These are phyloP conservation scores for Probaryconus sp. DNA, from an alignment of 1,140 invertebrate genomes.

Conservation along the genomic window DNA sequence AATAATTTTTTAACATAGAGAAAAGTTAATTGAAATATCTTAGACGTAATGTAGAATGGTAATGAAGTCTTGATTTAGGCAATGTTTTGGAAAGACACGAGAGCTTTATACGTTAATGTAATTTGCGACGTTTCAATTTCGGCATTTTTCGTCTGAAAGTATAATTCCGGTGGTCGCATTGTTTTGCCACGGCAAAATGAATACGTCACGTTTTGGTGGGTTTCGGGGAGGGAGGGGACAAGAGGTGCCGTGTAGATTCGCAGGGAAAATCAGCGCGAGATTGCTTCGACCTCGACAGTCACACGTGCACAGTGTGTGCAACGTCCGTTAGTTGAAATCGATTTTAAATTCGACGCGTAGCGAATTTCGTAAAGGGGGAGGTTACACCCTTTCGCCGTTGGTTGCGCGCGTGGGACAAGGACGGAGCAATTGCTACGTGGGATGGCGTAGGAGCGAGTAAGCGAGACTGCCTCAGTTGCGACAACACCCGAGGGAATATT, in stretches of 20 bases:
- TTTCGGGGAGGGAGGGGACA: not conserved
- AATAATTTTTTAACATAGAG: too few relatives aligned
- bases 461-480: slow-evolving; percentile 31
- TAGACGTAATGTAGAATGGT: too few relatives aligned
- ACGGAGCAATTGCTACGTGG: too few relatives aligned
- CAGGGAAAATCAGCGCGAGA: slow-evolving; percentile 50
- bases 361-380: slow-evolving; percentile 58
- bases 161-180: slow-evolving; percentile 19
- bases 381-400: slow-evolving; percentile 50
- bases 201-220: slow-evolving; percentile 33
- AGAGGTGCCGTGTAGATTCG: slow-evolving; percentile 24
- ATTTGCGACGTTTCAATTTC: slow-evolving; percentile 35
- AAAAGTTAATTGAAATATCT: too few relatives aligned
- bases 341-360: slow-evolving; percentile 67
- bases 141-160: not conserved
- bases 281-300: slow-evolving; percentile 45
- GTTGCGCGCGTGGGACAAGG: slow-evolving; percentile 27
- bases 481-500: slow-evolving; percentile 72
- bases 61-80: too few relatives aligned
- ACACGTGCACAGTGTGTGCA: slow-evolving; percentile 39
- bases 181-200: slow-evolving; percentile 26
- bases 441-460: not conserved
- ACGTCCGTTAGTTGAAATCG: slow-evolving; percentile 58
- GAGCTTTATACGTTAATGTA: slow-evolving; percentile 28
- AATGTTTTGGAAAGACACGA: slow-evolving; percentile 6